Conservation (phyloP, 2,888 invertebrate genomes). For the Thelaira solivaga region DNA sequence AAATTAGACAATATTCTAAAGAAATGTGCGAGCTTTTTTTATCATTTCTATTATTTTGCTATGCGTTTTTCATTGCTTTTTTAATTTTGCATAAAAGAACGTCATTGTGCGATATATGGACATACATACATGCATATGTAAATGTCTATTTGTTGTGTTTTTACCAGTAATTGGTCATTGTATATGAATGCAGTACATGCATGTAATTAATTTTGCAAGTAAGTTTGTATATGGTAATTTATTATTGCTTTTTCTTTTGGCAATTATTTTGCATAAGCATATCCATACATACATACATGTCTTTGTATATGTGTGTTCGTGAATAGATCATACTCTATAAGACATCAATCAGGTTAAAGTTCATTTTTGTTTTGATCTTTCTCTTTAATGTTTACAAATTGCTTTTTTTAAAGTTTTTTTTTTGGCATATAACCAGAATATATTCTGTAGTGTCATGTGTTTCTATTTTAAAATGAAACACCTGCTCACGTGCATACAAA, state of each 20-base stretch:
- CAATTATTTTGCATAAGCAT: neutral
- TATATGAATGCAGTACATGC: neutral
- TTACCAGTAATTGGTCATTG: neutral
- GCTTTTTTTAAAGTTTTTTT: slow-evolving; percentile 2
- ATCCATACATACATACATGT: neutral
- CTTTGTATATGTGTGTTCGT: neutral
- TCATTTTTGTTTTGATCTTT: slow-evolving; percentile 30
- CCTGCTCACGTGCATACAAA: slow-evolving; percentile 22
- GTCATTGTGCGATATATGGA: slow-evolving; percentile 14
- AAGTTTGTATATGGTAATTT: slow-evolving; percentile 1
- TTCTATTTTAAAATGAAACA: slow-evolving; percentile 21
- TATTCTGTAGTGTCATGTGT: neutral
- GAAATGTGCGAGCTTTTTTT: slow-evolving; percentile 36
- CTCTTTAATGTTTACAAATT: slow-evolving; percentile 30
- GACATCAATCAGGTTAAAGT: slow-evolving; percentile 36
- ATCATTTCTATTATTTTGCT: slow-evolving; percentile 21
- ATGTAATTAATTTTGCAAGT: neutral
- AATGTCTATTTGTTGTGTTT: neutral
- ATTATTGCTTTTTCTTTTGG: neutral
- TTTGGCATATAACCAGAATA: slow-evolving; percentile 29
- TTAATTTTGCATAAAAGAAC: slow-evolving; percentile 19
- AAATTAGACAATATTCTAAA: slow-evolving; percentile 31
- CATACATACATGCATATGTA: neutral
- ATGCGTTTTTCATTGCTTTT: slow-evolving; percentile 23
- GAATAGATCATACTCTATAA: slow-evolving; percentile 12